A percentile compares a stretch with the other conserved stretches of the same genome.
Evolutionary conservation across 2,888 invertebrate genomes (phyloP).

Genomic region (Watsonalla binaria): DNA sequence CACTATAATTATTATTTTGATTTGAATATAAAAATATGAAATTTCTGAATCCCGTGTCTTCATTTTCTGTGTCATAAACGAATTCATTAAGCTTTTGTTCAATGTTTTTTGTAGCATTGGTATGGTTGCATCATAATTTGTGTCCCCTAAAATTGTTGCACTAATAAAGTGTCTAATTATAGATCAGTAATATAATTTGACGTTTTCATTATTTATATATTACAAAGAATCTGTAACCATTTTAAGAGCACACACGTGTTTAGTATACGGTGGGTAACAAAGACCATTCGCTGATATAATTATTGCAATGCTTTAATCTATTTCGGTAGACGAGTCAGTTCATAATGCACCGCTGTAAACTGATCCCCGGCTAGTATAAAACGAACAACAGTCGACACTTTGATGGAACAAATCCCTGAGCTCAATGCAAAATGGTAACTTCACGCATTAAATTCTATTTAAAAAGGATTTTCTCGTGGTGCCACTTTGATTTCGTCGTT

Average conservation of each 20-base stretch:
- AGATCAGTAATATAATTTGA: not conserved
- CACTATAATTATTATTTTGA: conserved; percentile 29
- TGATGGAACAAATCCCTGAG: conserved; percentile 33
- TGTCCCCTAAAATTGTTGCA: no score
- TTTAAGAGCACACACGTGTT: conserved; percentile 46
- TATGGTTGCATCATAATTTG: no score
- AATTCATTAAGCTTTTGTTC: not conserved
- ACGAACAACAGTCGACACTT: conserved; percentile 31
- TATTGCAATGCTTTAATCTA: conserved; percentile 69
- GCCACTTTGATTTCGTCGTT: conserved; percentile 35
- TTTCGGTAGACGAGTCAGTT: conserved; percentile 62
- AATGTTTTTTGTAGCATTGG: no score
- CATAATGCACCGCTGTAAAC: conserved; percentile 36
- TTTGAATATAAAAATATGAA: conserved; percentile 10
- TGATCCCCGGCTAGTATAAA: conserved; percentile 37
- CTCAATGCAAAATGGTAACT: conserved; percentile 39
- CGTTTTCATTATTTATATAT: conserved; percentile 1
- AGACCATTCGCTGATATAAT: conserved; percentile 71
- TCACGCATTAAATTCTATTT: conserved; percentile 35
- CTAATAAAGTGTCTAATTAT: no score
- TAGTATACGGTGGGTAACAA: conserved; percentile 49
- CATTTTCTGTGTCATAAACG: not conserved
- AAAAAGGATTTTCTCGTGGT: conserved; percentile 50
- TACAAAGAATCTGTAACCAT: conserved; percentile 4
- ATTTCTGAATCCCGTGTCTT: not conserved